A percentile compares a stretch with the other conserved stretches of the same genome.
phyloP scores from a whole-genome alignment of 2,797 vertebrate genomes.

The Vireo griseus region DNA sequence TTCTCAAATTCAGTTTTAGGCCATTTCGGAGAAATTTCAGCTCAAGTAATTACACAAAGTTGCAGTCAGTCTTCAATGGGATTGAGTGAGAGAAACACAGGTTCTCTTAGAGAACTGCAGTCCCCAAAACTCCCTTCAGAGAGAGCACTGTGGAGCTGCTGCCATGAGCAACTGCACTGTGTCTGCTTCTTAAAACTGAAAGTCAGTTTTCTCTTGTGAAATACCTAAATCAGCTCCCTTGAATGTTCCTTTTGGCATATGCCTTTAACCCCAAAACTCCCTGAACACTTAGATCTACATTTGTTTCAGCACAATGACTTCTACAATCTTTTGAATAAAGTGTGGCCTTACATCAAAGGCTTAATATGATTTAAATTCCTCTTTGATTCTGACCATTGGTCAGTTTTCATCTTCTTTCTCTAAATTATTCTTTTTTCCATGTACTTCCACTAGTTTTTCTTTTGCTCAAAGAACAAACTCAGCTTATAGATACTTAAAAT shows the following conservation, averaged over 20 bases:
- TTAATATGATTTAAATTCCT: not conserved
- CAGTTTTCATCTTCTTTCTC: not conserved
- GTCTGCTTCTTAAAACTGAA: not conserved
- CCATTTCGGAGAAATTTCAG: not conserved
- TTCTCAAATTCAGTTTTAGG: not conserved
- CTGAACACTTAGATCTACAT: not conserved
- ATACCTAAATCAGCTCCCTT: not conserved
- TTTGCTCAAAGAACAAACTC: not conserved
- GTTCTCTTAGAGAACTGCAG: not conserved
- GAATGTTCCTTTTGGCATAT: not conserved
- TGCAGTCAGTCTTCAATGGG: not conserved
- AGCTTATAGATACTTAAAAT: not conserved
- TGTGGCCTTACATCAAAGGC: not conserved
- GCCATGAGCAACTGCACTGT: not conserved
- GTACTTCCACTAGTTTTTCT: not conserved
- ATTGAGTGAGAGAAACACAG: accelerated
- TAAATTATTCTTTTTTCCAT: not conserved
- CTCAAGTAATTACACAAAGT: not conserved
- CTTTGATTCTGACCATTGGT: not conserved
- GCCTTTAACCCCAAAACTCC: not conserved
- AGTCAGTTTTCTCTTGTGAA: not conserved
- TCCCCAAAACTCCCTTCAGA: not conserved
- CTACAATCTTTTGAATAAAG: not conserved
- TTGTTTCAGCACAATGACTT: not conserved
- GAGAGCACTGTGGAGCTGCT: not conserved